A percentile compares a stretch with the other conserved stretches of the same genome.
Evolutionary conservation across 2,797 vertebrate species (phyloP).

Genomic region (Hypotaenidia okinawae): DNA sequence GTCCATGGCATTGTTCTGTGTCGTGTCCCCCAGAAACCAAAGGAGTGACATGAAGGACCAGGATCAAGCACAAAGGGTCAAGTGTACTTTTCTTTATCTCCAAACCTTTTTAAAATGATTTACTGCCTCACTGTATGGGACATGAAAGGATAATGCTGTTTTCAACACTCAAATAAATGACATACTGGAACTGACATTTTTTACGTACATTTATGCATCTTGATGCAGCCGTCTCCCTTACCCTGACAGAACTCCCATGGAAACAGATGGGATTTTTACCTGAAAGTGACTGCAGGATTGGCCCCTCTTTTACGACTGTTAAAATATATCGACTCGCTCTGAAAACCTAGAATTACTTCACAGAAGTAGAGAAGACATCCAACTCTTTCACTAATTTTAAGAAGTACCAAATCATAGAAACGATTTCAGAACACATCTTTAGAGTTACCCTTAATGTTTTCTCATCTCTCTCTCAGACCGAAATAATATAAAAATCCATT

Average conservation of each 20-base stretch:
- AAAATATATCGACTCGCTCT: background rate
- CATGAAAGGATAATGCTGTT: constrained; percentile 60
- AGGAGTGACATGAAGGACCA: background rate
- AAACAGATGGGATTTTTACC: constrained; percentile 53
- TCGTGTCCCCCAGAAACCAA: background rate
- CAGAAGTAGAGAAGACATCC: background rate
- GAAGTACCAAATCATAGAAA: constrained; percentile 23
- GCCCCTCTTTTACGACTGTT: background rate
- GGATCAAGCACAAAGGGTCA: constrained; percentile 54
- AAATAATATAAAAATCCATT: constrained; percentile 56
- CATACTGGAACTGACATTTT: constrained; percentile 34
- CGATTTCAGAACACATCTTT: background rate
- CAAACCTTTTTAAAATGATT: constrained; percentile 59
- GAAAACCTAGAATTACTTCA: constrained; percentile 5
- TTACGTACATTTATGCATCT: constrained; percentile 32
- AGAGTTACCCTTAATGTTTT: constrained; percentile 24
- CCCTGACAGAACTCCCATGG: background rate
- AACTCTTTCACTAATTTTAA: constrained; percentile 19
- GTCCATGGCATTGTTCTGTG: background rate
- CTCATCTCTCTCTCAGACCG: constrained; percentile 20
- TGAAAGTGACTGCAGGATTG: constrained; percentile 22
- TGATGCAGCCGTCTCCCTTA: background rate
- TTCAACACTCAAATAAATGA: constrained; percentile 56
- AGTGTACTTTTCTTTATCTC: constrained; percentile 62
- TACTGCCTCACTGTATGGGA: constrained; percentile 43